Conservation (phyloP, 1,140 invertebrate genomes). For the Campoletis sonorensis region DNA sequence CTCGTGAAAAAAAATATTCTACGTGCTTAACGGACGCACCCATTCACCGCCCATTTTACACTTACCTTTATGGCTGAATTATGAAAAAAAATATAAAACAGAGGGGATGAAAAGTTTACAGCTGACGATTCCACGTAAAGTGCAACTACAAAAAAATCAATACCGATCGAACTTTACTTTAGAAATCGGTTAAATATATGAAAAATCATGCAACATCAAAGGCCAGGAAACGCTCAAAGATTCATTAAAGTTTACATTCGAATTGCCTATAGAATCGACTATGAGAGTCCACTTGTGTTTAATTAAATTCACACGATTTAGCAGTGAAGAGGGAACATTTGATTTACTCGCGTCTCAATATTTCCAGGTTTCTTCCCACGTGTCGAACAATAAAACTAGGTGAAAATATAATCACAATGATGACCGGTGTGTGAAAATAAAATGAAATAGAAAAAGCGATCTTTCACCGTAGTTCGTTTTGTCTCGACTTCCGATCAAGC, state of each 20-base stretch:
- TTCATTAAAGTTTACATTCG: not conserved
- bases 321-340: not conserved
- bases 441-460: not conserved
- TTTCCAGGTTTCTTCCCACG: not conserved
- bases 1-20: too few relatives aligned
- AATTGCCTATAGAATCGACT: not conserved
- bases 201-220: too few relatives aligned
- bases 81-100: too few relatives aligned
- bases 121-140: too few relatives aligned
- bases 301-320: constrained; percentile 35
- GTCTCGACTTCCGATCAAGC: constrained; percentile 37
- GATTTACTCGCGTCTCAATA: not conserved
- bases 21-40: too few relatives aligned
- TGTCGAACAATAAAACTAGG: not conserved
- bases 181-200: not conserved
- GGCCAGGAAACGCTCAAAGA: not conserved
- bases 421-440: constrained; percentile 4
- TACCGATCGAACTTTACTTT: not conserved
- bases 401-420: not conserved
- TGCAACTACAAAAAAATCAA: too few relatives aligned
- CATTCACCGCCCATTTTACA: too few relatives aligned
- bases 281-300: not conserved
- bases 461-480: not conserved
- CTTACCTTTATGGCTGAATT: too few relatives aligned
- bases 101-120: too few relatives aligned